Base-by-base conservation (phyloP, 2,888 invertebrate genomes). In the Scrobipalpa costella region DNA sequence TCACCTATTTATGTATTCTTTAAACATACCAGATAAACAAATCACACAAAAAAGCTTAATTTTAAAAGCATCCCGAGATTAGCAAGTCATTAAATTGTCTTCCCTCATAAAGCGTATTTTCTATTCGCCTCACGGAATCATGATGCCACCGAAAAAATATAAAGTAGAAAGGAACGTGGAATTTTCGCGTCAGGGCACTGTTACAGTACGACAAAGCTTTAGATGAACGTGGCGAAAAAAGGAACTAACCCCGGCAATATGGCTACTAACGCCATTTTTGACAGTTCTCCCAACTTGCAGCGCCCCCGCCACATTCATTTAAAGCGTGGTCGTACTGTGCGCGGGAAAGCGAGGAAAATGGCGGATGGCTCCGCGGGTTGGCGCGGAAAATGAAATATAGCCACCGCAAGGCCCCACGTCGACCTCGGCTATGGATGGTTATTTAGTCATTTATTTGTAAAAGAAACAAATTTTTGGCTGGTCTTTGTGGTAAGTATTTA, bases 381-480 rank as follows among this genome's bases (percentile, higher is more conserved):
- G 77, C 79, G 81, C 79, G 78, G 76, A 82, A 83, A 80, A 85
- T 85, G 81, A 86, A 86, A 84, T 83, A 85, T 84, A 80, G 81
- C 79, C 67, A 79, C 78, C 80, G 76, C 79, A 77, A 79, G 73
- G 72, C 73, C 69, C 68, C 67, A 66, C 66, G 67, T 68, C 36
- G 9, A 3, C 27, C 33, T 34, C 6, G 15, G 9, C 13, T 15
- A 55, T 15, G 55, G 55, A 33, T 34, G 34, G 8, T 33, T 55
- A 15, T 27, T 47, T 15, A 7, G 17, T n/a, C n/a, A 15, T 27
- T n/a, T 52, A 34, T 34, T 27, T 33, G n/a, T 19, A 8, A 55
- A 0, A 21, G 50, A 9, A 19, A 50, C 19, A 17, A 50, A 19
- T 50, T 19, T 50, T 11, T 11, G 17, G 17, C 15, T 44, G 15